phyloP scores from a whole-genome alignment of 2,888 invertebrate genomes.

The Sympetrum striolatum region DNA sequence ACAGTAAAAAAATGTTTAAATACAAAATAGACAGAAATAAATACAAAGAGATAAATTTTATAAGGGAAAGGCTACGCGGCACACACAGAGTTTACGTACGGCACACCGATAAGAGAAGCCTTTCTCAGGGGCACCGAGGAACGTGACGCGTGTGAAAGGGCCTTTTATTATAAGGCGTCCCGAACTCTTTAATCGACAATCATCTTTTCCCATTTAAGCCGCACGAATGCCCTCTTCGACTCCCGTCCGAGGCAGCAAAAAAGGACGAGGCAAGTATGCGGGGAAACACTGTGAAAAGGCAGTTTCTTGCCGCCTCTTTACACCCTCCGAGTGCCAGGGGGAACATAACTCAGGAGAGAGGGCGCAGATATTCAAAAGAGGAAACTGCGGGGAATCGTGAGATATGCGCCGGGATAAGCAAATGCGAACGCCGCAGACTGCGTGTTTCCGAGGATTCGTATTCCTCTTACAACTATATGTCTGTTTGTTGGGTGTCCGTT shows the following conservation, averaged over 20 bases:
- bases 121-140: too few relatives aligned
- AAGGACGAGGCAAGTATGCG: background rate
- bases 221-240: background rate
- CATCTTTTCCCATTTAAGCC: background rate
- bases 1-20: too few relatives aligned
- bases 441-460: background rate
- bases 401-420: constrained; percentile 17
- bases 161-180: background rate
- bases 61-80: too few relatives aligned
- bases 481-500: too few relatives aligned
- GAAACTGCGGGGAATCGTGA: background rate
- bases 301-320: constrained; percentile 10
- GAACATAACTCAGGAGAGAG: constrained; percentile 8
- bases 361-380: background rate
- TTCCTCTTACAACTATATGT: background rate
- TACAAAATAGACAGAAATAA: too few relatives aligned
- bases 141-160: background rate
- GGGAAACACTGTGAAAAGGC: background rate
- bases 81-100: too few relatives aligned
- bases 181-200: background rate
- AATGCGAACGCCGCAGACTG: constrained; percentile 13
- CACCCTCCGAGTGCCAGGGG: background rate
- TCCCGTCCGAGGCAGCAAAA: background rate
- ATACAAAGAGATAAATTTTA: too few relatives aligned
- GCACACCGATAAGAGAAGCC: too few relatives aligned